Percentiles rank a stretch among this genome's conserved stretches.
phyloP scores from a whole-genome alignment of 2,797 vertebrate genomes.

The Xenentodon cancila region DNA sequence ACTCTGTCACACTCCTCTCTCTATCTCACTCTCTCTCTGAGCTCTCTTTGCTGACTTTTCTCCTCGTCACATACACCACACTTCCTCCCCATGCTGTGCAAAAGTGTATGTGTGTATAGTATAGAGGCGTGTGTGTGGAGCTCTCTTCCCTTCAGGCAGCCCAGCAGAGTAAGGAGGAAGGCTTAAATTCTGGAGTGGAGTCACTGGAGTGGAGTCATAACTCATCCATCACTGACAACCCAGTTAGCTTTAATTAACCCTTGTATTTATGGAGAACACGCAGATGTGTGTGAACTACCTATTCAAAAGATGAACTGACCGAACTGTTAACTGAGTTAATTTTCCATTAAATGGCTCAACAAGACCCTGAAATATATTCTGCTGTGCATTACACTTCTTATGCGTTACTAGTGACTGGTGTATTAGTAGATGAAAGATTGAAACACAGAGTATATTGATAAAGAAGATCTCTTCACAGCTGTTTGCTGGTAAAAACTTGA shows the following conservation, averaged over 20 bases:
- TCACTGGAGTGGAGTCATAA: conserved; percentile 65
- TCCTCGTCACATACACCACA: conserved; percentile 57
- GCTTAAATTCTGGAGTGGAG: conserved; percentile 65
- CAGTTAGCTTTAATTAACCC: not conserved
- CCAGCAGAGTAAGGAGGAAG: conserved; percentile 53
- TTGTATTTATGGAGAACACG: not conserved
- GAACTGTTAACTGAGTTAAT: not conserved
- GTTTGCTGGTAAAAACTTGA: not conserved
- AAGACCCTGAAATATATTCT: not conserved
- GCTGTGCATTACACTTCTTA: not conserved
- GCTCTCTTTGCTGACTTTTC: conserved; percentile 46
- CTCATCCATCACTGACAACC: conserved; percentile 10
- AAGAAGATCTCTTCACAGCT: no score
- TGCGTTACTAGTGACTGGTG: no score
- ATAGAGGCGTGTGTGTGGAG: conserved; percentile 41
- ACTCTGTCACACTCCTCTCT: conserved; percentile 47
- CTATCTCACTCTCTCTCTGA: conserved; percentile 17
- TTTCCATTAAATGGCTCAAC: not conserved
- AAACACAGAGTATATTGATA: not conserved
- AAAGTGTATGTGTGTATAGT: conserved; percentile 27
- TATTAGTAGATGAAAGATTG: no score
- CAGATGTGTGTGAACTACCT: not conserved
- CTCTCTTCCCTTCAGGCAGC: conserved; percentile 61
- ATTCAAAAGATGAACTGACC: not conserved
- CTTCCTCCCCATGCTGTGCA: conserved; percentile 68